Conservation (phyloP, 2,113 vertebrate species). For the Trochalopteron elliotii region DNA sequence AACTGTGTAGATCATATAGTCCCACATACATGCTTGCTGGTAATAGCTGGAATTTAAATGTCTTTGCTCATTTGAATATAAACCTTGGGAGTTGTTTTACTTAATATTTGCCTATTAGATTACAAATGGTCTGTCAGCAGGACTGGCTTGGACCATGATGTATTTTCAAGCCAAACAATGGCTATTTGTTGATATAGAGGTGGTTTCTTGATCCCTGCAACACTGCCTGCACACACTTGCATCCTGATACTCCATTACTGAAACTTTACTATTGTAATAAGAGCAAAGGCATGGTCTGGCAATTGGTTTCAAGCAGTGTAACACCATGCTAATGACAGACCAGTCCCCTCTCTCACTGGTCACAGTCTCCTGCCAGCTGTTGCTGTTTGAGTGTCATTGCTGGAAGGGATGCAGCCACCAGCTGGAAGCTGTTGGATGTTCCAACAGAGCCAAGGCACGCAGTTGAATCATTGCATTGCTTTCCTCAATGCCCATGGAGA, state of each 20-base stretch:
- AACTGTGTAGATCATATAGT: not conserved
- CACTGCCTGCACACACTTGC: not conserved
- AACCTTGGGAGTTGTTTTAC: not conserved
- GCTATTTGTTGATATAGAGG: not conserved
- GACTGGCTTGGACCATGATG: not conserved
- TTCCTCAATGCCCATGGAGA: rapidly evolving
- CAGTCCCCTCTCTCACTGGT: not conserved
- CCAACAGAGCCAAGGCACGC: not conserved
- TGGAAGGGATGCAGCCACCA: not conserved
- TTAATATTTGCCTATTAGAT: not conserved
- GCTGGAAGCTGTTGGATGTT: not conserved
- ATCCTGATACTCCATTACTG: not conserved
- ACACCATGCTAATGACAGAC: not conserved
- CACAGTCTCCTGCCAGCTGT: not conserved
- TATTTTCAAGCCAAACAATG: not conserved
- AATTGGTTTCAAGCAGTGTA: not conserved
- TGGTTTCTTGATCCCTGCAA: not conserved
- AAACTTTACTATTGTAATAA: not conserved
- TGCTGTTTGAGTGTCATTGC: not conserved
- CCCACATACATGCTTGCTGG: not conserved
- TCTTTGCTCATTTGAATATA: not conserved
- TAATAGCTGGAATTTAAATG: not conserved
- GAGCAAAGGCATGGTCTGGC: not conserved
- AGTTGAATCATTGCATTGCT: not conserved
- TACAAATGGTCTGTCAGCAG: not conserved